phyloP scores from a whole-genome alignment of 2,888 invertebrate genomes.

The Trichopoda pennipes region DNA sequence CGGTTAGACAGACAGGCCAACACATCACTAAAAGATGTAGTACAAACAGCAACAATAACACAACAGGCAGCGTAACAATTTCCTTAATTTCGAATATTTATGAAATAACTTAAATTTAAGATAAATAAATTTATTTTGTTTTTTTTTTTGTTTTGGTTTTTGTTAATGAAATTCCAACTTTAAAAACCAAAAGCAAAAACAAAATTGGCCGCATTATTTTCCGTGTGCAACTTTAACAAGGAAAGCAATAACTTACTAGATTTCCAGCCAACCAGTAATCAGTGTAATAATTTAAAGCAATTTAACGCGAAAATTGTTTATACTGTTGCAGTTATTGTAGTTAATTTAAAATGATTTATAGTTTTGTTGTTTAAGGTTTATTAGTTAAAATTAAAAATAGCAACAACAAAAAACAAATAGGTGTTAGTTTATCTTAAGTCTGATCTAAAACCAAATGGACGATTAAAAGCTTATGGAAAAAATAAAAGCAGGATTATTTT shows the following conservation, averaged over 20 bases:
- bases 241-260: neutral
- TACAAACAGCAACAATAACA: constrained; percentile 25
- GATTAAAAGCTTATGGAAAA: neutral
- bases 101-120: constrained; percentile 57
- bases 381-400: neutral
- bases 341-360: constrained; percentile 48
- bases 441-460: neutral
- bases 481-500: neutral
- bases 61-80: constrained; percentile 44
- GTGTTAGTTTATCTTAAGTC: constrained; percentile 34
- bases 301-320: constrained; percentile 28
- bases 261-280: constrained; percentile 16
- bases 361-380: constrained; percentile 48
- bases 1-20: constrained; percentile 29
- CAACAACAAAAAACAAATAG: constrained; percentile 28
- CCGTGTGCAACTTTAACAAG: neutral
- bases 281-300: constrained; percentile 44
- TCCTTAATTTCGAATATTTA: constrained; percentile 66
- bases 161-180: constrained; percentile 6
- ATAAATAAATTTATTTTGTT: constrained; percentile 44
- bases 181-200: constrained; percentile 22
- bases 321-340: constrained; percentile 24
- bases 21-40: constrained; percentile 46
- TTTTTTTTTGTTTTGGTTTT: constrained; percentile 1
- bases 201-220: constrained; percentile 43